Evolutionary conservation across 2,113 vertebrate genomes (phyloP), one percentile per base, ranked within the genome.

Genomic region (Electrona antarctica): DNA sequence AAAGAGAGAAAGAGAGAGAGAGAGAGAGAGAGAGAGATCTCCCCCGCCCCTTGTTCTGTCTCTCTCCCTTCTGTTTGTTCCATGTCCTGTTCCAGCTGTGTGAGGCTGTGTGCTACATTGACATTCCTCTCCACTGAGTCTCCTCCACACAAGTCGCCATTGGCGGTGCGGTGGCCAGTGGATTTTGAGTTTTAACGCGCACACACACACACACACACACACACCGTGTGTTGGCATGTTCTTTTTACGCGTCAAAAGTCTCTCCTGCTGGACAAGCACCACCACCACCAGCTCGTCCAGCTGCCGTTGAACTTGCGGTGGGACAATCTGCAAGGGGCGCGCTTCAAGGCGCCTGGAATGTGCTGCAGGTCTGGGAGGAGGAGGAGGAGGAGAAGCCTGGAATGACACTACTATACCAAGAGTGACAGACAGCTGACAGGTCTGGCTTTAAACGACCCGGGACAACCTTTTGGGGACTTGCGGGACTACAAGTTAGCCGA

Each of bases 1-100:
- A 7, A 56, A 7, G 47, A 55, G 61, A 29, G 66, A 11, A 67
- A n/a, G 67, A 5, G 65, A 12, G 33, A 8, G 52, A 55, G 76
- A 8, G 58, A 60, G 56, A 60, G 75, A 4, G 67, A 57, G 70
- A 15, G 69, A 45, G 77, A 54, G 70, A 52, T 64, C 14, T 76
- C 76, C 79, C 86, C 75, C 88, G 70, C 83, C 77, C 77, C 78
- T 79, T 71, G 63, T 61, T 33, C 80, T 51, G 57, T 54, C 59
- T 13, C 14, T 6, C 3, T 41, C 33, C 33, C 5, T n/a, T 57
- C 55, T 9, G 14, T 55, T 62, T 14, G 69, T 73, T 77, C 78
- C 67, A 56, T 73, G 70, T 87, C 64, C 59, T 49, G 77, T 84
- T 90, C 88, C 90, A 92, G 87, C 88, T 89, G 88, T 86, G 29